A percentile compares a stretch with the other conserved stretches of the same genome.
Evolutionary conservation across 2,113 vertebrate species (phyloP).

Genomic region (Malurus alboscapulatus): DNA sequence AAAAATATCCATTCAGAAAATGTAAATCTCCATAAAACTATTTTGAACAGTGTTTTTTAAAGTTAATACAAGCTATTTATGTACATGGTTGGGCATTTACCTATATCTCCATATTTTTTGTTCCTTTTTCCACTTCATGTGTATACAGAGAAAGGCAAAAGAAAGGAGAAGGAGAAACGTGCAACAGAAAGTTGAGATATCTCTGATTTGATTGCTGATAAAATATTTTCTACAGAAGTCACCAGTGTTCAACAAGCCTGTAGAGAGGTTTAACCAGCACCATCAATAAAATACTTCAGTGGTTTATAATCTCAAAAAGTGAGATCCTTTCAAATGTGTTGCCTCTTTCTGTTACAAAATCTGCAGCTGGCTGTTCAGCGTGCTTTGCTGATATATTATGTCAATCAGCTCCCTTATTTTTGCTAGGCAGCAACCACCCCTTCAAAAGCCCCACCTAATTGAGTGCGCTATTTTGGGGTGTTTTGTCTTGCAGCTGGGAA

Average conservation of each 20-base stretch:
- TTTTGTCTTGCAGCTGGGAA: constrained; percentile 67
- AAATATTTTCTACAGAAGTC: not conserved
- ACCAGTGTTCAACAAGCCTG: not conserved
- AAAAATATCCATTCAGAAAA: not conserved
- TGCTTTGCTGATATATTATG: constrained; percentile 1
- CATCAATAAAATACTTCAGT: not conserved
- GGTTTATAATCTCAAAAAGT: not conserved
- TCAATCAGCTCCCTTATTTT: constrained; percentile 57
- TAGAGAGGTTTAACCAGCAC: not conserved
- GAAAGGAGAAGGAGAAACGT: not conserved
- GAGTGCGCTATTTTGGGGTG: constrained; percentile 30
- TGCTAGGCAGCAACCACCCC: constrained; percentile 41
- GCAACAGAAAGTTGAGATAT: not conserved
- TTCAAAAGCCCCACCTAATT: constrained; percentile 53
- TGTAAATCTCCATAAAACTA: not conserved
- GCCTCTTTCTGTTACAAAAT: not conserved
- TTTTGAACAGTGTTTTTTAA: not conserved
- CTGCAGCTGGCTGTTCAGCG: constrained; percentile 43
- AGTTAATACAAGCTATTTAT: not conserved
- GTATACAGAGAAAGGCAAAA: not conserved
- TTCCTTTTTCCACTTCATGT: not conserved
- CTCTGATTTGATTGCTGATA: not conserved
- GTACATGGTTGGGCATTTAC: not conserved
- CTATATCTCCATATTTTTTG: not conserved
- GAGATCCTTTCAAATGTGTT: not conserved